Base-by-base conservation (phyloP, 2,888 invertebrate genomes). In the Tipula unca region DNA sequence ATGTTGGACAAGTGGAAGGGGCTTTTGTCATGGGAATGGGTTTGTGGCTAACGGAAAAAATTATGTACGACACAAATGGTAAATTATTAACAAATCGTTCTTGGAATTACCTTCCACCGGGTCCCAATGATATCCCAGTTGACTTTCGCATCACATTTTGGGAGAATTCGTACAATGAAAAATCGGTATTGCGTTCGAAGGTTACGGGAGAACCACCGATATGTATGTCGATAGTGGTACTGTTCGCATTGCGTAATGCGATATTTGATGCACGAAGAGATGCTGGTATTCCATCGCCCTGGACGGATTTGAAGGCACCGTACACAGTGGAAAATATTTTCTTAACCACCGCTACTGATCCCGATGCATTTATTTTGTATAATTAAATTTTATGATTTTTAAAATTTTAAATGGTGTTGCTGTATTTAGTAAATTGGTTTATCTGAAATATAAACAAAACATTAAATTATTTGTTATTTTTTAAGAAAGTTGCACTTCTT, bases 41-140 rank as follows among this genome's bases (percentile, higher is more conserved):
- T 1, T 95, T 95, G 88, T 96, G 94, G 93, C 94, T 95, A 0
- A 93, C 92, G 0, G 97, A 97, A 88, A 93, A 95, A 87, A 89
- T 95, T 25, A 90, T 94, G 0, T 94, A 93, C 86, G 93, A 95
- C 87, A 90, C 92, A 3, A 94, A 93, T 4, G 97, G 96, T 0
- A 92, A 92, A 87, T 89, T 96, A 3, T 91, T 95, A 5, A 96
- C 96, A 0, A 93, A 95, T 88, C 93, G 95, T 85, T 96, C 96
- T 1, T 97, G 96, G 97, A 95, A 93, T 85, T 96, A 96, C 88
- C 95, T 95, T 88, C 93, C 94, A 1, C 95, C 96, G 0, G 95
- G 95, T 0, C 93, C 93, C 0, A 95, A 95, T 88, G 96, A 96
- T 87, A 95, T 96, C 88, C 96, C 96, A 0, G 92, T 94, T 25